Conservation (phyloP, 2,888 invertebrate genomes). For the Lasioglossum morio region DNA sequence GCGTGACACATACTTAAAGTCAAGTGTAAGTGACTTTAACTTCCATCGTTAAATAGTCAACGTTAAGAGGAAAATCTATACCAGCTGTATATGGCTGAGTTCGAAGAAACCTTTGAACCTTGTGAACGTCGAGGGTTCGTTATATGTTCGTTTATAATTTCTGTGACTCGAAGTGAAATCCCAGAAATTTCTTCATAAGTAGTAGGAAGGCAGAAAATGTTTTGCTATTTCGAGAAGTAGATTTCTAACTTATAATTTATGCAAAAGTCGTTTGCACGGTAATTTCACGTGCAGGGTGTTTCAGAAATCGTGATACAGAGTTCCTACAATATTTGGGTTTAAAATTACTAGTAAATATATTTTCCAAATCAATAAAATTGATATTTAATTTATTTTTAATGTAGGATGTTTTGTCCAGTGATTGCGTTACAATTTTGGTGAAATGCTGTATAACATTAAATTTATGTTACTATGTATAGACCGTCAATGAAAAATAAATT, state of each 20-base stretch:
- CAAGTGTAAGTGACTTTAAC: neutral
- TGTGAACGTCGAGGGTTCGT: neutral
- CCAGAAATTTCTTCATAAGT: conserved; percentile 1
- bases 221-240: neutral
- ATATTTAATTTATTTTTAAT: neutral
- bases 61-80: neutral
- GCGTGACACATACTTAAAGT: neutral
- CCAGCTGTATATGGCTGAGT: neutral
- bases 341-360: neutral
- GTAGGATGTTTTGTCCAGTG: neutral
- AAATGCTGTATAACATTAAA: neutral
- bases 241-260: neutral
- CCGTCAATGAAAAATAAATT: neutral
- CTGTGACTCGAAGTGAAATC: neutral
- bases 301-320: neutral
- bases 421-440: neutral
- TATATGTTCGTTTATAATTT: conserved; percentile 1
- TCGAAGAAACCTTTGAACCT: neutral
- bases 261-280: neutral
- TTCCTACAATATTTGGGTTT: neutral
- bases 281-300: neutral
- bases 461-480: neutral
- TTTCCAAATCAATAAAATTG: neutral
- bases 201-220: neutral
- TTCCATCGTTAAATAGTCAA: neutral